Conservation (phyloP, 2,888 invertebrate genomes). For the Steinernema carpocapsae region DNA sequence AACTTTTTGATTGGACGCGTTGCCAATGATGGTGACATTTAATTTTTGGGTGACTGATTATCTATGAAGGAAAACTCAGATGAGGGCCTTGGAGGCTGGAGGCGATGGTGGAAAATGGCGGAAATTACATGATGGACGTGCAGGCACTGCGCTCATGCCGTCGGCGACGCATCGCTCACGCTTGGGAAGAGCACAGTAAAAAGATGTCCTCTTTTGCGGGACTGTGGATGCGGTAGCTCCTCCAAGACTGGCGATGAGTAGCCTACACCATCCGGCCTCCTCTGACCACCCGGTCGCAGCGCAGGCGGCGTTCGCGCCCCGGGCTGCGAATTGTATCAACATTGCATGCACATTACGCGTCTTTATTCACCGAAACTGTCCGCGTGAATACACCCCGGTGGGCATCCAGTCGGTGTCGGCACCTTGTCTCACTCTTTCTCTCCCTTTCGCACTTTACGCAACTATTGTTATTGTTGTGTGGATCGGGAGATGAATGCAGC, state of each 20-base stretch:
- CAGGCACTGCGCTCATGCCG: not conserved
- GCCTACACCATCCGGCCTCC: too few species aligned
- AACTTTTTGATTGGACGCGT: constrained; percentile 35
- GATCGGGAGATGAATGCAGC: constrained; percentile 14
- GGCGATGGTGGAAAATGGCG: not conserved
- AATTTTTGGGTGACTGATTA: constrained; percentile 35
- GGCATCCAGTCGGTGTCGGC: too few species aligned
- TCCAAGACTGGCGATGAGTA: too few species aligned
- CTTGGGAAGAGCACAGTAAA: not conserved
- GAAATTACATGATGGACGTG: constrained; percentile 30
- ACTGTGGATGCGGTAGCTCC: too few species aligned
- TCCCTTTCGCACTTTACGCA: constrained; percentile 15
- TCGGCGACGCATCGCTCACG: not conserved
- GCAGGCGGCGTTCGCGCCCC: not conserved
- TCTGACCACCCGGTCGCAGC: not conserved
- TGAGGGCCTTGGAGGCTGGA: not conserved
- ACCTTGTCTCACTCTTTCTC: not conserved
- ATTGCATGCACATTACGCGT: constrained; percentile 30
- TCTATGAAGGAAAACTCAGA: constrained; percentile 30
- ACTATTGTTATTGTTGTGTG: constrained; percentile 30
- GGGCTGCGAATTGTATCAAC: constrained; percentile 15
- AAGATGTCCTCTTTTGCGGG: not conserved
- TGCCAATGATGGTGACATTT: constrained; percentile 35
- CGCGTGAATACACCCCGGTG: too few species aligned
- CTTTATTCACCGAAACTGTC: constrained; percentile 16